Percentiles rank a stretch among this genome's conserved stretches.
These are phyloP conservation scores for Apotomis turbidana DNA, from an alignment of 2,888 invertebrate genomes.

Conservation along the genomic window DNA sequence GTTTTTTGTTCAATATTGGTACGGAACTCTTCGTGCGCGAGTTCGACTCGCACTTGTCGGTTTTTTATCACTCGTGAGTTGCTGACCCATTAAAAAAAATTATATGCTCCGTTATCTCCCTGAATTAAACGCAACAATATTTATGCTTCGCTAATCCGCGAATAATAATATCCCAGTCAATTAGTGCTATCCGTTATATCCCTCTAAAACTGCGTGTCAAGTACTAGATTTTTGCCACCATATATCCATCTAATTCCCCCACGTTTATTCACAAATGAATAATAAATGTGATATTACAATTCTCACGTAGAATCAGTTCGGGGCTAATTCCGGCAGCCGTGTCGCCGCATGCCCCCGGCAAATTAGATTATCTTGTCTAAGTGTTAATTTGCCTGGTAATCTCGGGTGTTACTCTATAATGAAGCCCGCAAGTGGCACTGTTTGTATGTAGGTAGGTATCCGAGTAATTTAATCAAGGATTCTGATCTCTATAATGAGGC, in stretches of 20 bases:
- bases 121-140: no score
- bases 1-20: no score
- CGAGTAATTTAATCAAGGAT: constrained; percentile 27
- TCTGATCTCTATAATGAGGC: constrained; percentile 10
- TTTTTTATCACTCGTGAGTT: no score
- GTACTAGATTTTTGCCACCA: background rate
- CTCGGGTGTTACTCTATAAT: constrained; percentile 37
- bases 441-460: constrained; percentile 20
- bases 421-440: constrained; percentile 27
- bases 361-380: constrained; percentile 39
- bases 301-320: constrained; percentile 14
- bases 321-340: constrained; percentile 16
- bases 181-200: no score
- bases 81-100: no score
- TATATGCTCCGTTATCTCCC: no score
- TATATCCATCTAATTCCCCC: background rate
- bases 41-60: no score
- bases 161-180: no score
- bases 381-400: constrained; percentile 41
- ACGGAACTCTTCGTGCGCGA: no score
- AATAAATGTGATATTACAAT: constrained; percentile 20
- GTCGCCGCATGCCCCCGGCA: constrained; percentile 17
- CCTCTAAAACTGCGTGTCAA: background rate
- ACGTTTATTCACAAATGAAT: constrained; percentile 12
- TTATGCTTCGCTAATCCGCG: no score